Percentiles rank a stretch among this genome's conserved stretches.
Evolutionary conservation across 2,113 vertebrate species (phyloP).

Genomic region (Xerus inauris): DNA sequence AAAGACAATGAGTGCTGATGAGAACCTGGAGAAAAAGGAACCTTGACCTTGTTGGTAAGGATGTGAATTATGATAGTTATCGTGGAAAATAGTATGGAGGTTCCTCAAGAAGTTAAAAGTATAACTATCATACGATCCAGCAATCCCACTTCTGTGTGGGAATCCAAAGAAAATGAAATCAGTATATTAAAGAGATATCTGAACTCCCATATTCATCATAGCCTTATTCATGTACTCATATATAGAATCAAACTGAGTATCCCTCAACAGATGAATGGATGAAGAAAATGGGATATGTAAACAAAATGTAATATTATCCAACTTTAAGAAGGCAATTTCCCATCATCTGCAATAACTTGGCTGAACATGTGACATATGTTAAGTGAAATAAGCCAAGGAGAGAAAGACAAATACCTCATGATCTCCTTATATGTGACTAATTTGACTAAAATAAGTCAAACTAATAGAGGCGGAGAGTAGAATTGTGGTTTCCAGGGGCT

Average conservation of each 20-base stretch:
- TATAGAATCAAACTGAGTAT: background rate
- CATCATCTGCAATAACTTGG: background rate
- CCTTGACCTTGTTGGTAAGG: background rate
- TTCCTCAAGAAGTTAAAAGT: background rate
- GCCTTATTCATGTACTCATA: background rate
- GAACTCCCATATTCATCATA: background rate
- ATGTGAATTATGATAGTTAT: background rate
- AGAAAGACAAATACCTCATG: background rate
- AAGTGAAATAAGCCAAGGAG: background rate
- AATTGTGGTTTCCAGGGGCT: background rate
- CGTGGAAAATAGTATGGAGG: background rate
- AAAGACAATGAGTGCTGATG: background rate
- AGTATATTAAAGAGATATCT: background rate
- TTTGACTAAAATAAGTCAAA: background rate
- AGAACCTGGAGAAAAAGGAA: background rate
- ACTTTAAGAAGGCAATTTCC: background rate
- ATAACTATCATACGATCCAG: background rate
- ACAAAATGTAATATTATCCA: background rate
- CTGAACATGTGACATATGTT: background rate
- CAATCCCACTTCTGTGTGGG: background rate
- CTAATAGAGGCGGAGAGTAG: background rate
- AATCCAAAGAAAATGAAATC: background rate
- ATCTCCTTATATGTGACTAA: background rate
- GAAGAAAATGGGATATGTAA: background rate
- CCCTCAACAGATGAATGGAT: background rate